Evolutionary conservation across 2,888 invertebrate genomes (phyloP).

Genomic region (Hirtodrosophila confusa): DNA sequence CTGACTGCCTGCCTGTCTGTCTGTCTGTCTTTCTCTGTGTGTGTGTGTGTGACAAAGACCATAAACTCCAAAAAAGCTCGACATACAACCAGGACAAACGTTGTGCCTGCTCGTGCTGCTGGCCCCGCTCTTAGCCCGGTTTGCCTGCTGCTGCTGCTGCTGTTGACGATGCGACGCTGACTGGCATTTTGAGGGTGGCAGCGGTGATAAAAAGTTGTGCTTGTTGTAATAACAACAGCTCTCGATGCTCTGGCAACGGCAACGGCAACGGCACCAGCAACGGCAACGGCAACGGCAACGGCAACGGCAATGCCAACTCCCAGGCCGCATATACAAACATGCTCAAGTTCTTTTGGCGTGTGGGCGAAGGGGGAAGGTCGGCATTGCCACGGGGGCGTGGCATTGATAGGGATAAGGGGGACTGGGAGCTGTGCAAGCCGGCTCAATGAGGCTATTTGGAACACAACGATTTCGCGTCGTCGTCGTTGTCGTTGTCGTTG

Average conservation of each 20-base stretch:
- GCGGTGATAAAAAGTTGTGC: slow-evolving; percentile 77
- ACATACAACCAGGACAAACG: slow-evolving; percentile 67
- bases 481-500: slow-evolving; percentile 36
- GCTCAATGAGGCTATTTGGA: slow-evolving; percentile 82
- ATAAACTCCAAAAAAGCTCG: slow-evolving; percentile 69
- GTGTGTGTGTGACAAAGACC: slow-evolving; percentile 70
- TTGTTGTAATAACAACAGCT: slow-evolving; percentile 75
- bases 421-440: slow-evolving; percentile 34
- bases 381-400: slow-evolving; percentile 35
- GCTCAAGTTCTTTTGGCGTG: slow-evolving; percentile 42
- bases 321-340: slow-evolving; percentile 52
- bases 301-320: slow-evolving; percentile 46
- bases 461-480: slow-evolving; percentile 74
- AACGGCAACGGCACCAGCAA: slow-evolving; percentile 29
- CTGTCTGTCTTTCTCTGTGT: slow-evolving; percentile 16
- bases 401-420: slow-evolving; percentile 32
- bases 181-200: slow-evolving; percentile 75
- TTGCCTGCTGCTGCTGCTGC: slow-evolving; percentile 36
- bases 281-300: slow-evolving; percentile 2
- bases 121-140: slow-evolving; percentile 34
- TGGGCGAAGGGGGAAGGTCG: background rate
- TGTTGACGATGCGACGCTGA: slow-evolving; percentile 75
- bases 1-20: slow-evolving; percentile 1
- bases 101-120: slow-evolving; percentile 41
- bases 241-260: slow-evolving; percentile 57